Evolutionary conservation across 2,888 invertebrate species (phyloP).

Genomic region (Rugalucina vietnamica): DNA sequence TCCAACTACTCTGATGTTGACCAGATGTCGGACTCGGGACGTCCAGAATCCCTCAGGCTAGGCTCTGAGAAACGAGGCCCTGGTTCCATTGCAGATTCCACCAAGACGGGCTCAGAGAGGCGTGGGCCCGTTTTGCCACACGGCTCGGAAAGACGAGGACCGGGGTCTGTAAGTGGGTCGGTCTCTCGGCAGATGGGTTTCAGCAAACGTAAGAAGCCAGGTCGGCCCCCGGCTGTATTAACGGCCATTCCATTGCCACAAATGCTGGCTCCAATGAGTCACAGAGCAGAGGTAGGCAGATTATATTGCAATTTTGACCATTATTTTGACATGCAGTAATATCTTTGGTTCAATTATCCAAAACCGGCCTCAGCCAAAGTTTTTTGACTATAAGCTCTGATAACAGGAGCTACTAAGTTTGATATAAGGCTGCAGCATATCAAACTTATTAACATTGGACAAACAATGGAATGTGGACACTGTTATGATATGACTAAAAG

Average conservation of each 20-base stretch:
- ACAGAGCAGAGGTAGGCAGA: conserved; percentile 20
- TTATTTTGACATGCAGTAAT: neutral
- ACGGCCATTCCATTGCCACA: conserved; percentile 12
- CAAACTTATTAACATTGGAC: no score
- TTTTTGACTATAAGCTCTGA: no score
- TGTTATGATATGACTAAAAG: no score
- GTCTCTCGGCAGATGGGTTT: neutral
- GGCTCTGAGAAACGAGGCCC: neutral
- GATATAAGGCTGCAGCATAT: no score
- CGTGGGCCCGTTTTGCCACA: neutral
- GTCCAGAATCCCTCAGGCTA: neutral
- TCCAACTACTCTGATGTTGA: neutral
- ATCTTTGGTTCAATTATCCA: no score
- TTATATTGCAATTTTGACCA: neutral
- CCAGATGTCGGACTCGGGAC: neutral
- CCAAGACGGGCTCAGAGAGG: neutral
- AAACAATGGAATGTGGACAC: no score
- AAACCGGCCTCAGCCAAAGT: no score
- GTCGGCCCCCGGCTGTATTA: conserved; percentile 47
- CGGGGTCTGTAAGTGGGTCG: neutral
- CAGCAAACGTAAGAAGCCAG: conserved; percentile 20
- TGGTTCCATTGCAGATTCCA: neutral
- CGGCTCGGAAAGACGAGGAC: neutral
- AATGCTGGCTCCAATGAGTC: conserved; percentile 32
- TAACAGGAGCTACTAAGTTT: no score